phyloP scores from a whole-genome alignment of 2,113 vertebrate species.

The Gallinago paraguaiae region DNA sequence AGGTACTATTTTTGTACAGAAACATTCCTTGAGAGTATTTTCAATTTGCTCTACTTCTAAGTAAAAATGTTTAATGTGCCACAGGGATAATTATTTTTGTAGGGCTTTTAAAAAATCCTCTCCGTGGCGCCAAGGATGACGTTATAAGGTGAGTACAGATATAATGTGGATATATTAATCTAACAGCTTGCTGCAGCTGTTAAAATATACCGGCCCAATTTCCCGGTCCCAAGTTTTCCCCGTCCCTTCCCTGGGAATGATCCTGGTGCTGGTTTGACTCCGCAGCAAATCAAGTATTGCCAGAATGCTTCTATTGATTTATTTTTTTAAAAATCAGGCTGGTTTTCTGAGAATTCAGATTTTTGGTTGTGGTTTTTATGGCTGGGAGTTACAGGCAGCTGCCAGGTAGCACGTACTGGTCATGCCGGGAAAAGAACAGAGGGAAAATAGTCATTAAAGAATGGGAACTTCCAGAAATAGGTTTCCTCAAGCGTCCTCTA shows the following conservation, averaged over 20 bases:
- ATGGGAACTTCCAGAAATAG: not conserved
- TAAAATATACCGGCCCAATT: not conserved
- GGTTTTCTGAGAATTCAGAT: not conserved
- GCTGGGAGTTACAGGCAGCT: not conserved
- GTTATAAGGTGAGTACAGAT: not conserved
- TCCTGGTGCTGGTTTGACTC: not conserved
- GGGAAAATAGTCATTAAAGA: not conserved
- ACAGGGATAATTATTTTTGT: not conserved
- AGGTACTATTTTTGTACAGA: not conserved
- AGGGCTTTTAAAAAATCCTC: not conserved
- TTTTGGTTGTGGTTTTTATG: not conserved
- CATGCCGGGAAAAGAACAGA: rapidly evolving
- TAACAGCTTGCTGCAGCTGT: not conserved
- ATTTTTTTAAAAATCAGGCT: not conserved
- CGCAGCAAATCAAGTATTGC: not conserved
- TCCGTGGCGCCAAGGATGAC: not conserved
- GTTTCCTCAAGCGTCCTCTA: not conserved
- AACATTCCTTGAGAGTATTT: not conserved
- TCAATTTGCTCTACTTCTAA: not conserved
- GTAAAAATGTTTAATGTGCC: not conserved
- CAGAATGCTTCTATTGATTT: not conserved
- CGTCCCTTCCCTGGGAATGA: not conserved
- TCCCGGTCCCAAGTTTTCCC: not conserved
- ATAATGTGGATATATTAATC: not conserved
- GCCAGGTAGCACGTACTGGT: not conserved